Conservation (phyloP, 2,113 vertebrate species). For the Siniperca chuatsi region DNA sequence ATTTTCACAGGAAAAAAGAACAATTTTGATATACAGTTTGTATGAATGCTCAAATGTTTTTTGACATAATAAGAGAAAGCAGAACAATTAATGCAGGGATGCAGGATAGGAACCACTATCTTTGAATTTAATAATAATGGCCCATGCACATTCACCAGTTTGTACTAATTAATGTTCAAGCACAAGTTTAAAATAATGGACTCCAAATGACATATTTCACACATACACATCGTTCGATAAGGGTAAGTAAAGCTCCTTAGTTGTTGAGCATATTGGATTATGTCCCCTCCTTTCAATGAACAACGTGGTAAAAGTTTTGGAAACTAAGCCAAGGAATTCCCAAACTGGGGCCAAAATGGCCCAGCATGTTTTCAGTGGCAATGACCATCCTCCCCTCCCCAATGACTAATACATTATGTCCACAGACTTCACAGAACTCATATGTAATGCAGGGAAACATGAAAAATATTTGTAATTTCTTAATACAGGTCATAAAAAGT, state of each 20-base stretch:
- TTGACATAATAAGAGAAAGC: background rate
- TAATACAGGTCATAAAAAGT: background rate
- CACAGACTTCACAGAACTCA: background rate
- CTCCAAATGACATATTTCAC: background rate
- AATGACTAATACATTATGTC: conserved; percentile 3
- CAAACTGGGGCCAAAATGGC: conserved; percentile 23
- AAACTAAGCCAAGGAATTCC: conserved; percentile 38
- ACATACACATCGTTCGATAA: background rate
- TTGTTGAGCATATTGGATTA: background rate
- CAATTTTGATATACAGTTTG: background rate
- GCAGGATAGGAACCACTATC: background rate
- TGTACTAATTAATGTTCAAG: background rate
- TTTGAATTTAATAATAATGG: background rate
- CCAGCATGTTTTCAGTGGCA: background rate
- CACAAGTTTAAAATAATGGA: background rate
- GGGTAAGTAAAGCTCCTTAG: background rate
- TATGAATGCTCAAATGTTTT: background rate
- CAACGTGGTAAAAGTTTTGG: conserved; percentile 21
- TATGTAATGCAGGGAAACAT: background rate
- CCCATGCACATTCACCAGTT: background rate
- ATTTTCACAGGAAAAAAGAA: background rate
- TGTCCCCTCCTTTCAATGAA: background rate
- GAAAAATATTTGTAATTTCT: background rate
- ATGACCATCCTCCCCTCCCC: background rate
- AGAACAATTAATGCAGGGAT: background rate